These are phyloP conservation scores for Remorina albescens DNA, from an alignment of 2,797 vertebrate genomes.

Conservation along the genomic window DNA sequence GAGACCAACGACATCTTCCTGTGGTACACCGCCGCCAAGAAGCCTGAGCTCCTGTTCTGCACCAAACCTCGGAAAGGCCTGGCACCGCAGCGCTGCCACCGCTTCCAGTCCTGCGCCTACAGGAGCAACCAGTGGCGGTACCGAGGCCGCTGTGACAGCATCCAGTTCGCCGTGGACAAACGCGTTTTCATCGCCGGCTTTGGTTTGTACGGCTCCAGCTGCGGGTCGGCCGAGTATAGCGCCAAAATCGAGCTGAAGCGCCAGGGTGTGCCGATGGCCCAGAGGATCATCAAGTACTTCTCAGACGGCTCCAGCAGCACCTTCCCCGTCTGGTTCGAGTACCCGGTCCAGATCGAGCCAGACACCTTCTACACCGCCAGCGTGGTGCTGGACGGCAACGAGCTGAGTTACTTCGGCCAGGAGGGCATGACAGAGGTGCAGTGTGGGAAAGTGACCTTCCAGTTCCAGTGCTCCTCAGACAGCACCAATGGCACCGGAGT, in stretches of 20 bases:
- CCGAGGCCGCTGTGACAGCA: slow-evolving; percentile 96
- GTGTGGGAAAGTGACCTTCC: slow-evolving; percentile 97
- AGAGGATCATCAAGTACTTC: slow-evolving; percentile 95
- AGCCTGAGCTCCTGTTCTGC: slow-evolving; percentile 92
- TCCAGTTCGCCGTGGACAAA: slow-evolving; percentile 97
- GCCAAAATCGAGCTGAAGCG: slow-evolving; percentile 98
- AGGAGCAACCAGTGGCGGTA: slow-evolving; percentile 99
- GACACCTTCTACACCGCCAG: slow-evolving; percentile 98
- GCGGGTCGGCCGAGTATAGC: slow-evolving; percentile 96
- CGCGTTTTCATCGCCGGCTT: slow-evolving; percentile 97
- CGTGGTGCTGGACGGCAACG: slow-evolving; percentile 95
- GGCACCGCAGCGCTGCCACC: slow-evolving; percentile 94
- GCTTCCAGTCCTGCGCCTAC: slow-evolving; percentile 98
- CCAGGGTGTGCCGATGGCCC: slow-evolving; percentile 91
- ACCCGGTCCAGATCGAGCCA: slow-evolving; percentile 96
- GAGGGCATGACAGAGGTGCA: slow-evolving; percentile 99
- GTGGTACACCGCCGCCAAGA: slow-evolving; percentile 96
- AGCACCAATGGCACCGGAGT: slow-evolving; percentile 98
- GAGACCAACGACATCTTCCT: slow-evolving; percentile 98
- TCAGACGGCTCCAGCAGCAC: slow-evolving; percentile 97
- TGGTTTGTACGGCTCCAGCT: slow-evolving; percentile 96
- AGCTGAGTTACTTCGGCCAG: slow-evolving; percentile 98
- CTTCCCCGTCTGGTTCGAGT: slow-evolving; percentile 95
- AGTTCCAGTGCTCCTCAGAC: slow-evolving; percentile 98
- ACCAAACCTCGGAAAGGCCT: slow-evolving; percentile 92